These are phyloP conservation scores for Melitaea athalia DNA, from an alignment of 2,888 invertebrate species.

Conservation along the genomic window DNA sequence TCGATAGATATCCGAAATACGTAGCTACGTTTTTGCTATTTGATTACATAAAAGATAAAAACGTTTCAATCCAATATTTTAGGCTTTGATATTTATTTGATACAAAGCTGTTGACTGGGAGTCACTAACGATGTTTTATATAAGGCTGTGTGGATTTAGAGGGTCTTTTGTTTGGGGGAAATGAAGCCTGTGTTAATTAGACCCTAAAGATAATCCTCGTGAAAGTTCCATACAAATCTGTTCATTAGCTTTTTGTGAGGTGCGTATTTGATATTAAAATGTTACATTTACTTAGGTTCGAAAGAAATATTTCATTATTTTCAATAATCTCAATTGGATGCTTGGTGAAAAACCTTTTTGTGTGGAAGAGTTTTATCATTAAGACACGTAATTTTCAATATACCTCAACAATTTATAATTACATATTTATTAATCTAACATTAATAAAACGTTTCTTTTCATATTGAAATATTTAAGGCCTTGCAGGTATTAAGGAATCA, in stretches of 20 bases:
- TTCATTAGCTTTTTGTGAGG: slow-evolving; percentile 2
- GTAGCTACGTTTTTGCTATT: slow-evolving; percentile 1
- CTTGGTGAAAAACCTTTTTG: too few relatives aligned
- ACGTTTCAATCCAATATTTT: not conserved
- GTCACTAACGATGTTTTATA: slow-evolving; percentile 5
- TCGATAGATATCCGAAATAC: not conserved
- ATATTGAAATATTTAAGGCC: too few relatives aligned
- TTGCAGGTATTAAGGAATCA: too few relatives aligned
- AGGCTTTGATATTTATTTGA: not conserved
- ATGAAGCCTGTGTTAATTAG: slow-evolving; percentile 3
- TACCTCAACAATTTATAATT: too few relatives aligned
- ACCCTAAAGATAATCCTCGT: slow-evolving; percentile 8
- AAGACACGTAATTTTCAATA: too few relatives aligned
- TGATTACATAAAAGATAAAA: not conserved
- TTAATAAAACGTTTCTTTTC: too few relatives aligned
- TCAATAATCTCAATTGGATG: too few relatives aligned
- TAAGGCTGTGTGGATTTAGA: not conserved
- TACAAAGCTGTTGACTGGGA: not conserved
- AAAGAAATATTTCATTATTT: too few relatives aligned
- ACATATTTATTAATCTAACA: too few relatives aligned
- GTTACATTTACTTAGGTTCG: too few relatives aligned
- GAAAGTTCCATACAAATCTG: slow-evolving; percentile 7
- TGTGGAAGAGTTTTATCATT: too few relatives aligned
- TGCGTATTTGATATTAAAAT: not conserved
- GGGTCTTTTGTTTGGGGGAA: not conserved